These are phyloP conservation scores for Phalacrocorax carbo DNA, from an alignment of 2,113 vertebrate species.

Conservation along the genomic window DNA sequence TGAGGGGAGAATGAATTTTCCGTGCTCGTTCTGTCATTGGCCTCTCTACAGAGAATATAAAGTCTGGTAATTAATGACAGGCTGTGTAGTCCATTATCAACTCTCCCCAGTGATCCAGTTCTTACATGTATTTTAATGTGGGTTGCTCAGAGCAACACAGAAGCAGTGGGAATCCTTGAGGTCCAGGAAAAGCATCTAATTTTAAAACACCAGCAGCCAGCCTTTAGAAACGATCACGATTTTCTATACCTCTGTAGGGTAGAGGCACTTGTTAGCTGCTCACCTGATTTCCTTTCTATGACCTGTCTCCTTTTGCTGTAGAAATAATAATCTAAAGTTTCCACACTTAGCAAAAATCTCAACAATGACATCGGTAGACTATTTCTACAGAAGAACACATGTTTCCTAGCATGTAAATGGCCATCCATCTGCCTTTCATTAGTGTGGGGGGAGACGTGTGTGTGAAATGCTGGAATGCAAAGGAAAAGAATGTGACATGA, in stretches of 20 bases:
- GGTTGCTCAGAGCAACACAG: not conserved
- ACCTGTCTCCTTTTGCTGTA: not conserved
- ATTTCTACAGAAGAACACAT: not conserved
- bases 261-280: not conserved
- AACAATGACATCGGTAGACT: not conserved
- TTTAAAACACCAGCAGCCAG: not conserved
- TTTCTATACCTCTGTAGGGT: not conserved
- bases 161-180: not conserved
- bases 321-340: not conserved
- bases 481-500: not conserved
- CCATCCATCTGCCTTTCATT: not conserved
- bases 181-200: not conserved
- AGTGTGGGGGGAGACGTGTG: fast-evolving
- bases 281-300: not conserved
- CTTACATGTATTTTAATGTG: not conserved
- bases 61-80: not conserved
- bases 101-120: not conserved
- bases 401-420: not conserved
- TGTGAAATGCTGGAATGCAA: not conserved
- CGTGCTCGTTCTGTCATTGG: not conserved
- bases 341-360: not conserved
- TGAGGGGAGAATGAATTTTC: not conserved
- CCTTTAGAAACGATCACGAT: not conserved
- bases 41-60: not conserved
- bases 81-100: not conserved